phyloP scores from a whole-genome alignment of 2,113 vertebrate species.

The Ifrita kowaldi region DNA sequence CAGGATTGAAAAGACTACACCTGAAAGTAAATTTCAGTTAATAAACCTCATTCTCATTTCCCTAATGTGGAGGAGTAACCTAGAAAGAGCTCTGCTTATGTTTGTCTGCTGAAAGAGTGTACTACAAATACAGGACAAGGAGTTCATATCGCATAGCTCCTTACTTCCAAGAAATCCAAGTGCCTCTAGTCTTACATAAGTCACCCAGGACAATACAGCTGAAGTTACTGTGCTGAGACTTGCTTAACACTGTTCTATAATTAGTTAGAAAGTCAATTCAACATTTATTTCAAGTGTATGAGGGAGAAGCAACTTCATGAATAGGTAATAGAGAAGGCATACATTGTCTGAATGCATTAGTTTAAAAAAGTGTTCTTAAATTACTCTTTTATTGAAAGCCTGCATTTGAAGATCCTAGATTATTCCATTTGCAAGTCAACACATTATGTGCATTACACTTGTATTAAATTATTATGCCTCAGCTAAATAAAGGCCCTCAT shows the following conservation, averaged over 20 bases:
- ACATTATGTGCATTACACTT: neutral
- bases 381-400: neutral
- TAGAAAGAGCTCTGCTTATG: neutral
- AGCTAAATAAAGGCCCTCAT: neutral
- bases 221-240: neutral
- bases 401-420: neutral
- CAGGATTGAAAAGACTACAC: neutral
- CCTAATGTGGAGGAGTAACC: neutral
- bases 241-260: neutral
- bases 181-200: neutral
- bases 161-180: constrained; percentile 31
- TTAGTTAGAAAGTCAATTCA: constrained; percentile 6
- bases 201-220: neutral
- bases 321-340: neutral
- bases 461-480: neutral
- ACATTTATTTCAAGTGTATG: constrained; percentile 11
- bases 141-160: neutral
- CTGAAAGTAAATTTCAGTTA: neutral
- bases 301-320: constrained; percentile 4
- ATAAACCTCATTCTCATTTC: neutral
- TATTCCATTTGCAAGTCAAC: neutral
- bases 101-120: neutral
- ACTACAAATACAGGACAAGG: neutral
- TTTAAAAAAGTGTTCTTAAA: neutral
- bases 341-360: neutral